Base-by-base conservation (phyloP, 1,140 invertebrate species). In the Cydia amplana region DNA sequence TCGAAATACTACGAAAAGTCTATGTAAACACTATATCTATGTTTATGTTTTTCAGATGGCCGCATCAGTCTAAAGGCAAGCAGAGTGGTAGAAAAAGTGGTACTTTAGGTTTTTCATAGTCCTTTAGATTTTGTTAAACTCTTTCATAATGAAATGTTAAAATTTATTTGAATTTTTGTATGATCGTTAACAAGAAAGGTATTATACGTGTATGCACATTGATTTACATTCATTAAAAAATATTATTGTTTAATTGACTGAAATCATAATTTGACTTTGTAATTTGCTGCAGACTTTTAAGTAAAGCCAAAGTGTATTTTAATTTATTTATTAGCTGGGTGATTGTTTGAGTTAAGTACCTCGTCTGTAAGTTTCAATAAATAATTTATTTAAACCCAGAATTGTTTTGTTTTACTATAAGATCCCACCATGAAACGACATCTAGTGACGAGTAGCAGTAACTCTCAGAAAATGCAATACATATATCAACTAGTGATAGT, bases 61-160 rank as follows among this genome's bases (percentile, higher is more conserved):
- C 85, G 88, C 76, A 91, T 90, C 67, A 92, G 90, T 75, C 74
- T 92, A 77, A 92, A 92, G 75, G 90, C 90, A 25, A 92, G 90
- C 80, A 86, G 90, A 55, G 83, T 91, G 0, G 82, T 91, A 2
- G 88, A 92, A 51, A 92, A 91, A 81, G 82, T 92, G 16, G 43
- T 89, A 14, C 80, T 90, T 70, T 91, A 85, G 32, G n/a, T 2
- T 51, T 78, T 72, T 55, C 60, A 74, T 75, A 64, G 20, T 60
- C 49, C 49, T 51, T 51, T 46, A 46, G 14, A 46, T 46, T 14
- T 16, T 46, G 10, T 14, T 12, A 12, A 43, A 43, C 28, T 32
- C 43, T 46, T 16, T 46, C 2, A 16, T 46, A 16, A 16, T 16
- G 4, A 16, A 14, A 46, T 46, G 12, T 46, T 46, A 4, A 16